Conservation (phyloP, 2,888 invertebrate species). For the Drosophila parthenogenetica region DNA sequence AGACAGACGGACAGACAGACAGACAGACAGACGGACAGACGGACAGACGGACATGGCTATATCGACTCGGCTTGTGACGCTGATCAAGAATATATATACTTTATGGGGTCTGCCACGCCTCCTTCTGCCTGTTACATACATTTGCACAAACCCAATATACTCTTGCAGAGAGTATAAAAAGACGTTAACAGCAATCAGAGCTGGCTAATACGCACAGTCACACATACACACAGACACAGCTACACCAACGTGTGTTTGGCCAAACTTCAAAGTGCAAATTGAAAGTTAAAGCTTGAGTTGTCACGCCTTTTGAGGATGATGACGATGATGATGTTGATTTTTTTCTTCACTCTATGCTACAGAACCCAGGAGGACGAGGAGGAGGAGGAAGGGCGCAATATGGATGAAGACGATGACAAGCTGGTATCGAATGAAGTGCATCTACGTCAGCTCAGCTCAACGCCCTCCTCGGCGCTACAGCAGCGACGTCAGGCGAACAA, state of each 20-base stretch:
- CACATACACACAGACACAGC: neutral
- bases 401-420: slow-evolving; percentile 82
- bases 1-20: too few relatives aligned
- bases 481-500: slow-evolving; percentile 62
- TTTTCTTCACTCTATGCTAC: slow-evolving; percentile 15
- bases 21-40: too few relatives aligned
- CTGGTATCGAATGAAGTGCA: slow-evolving; percentile 81
- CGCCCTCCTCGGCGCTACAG: slow-evolving; percentile 70
- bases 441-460: slow-evolving; percentile 78
- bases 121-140: too few relatives aligned
- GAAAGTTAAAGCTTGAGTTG: slow-evolving; percentile 42
- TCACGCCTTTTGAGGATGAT: slow-evolving; percentile 1
- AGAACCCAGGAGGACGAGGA: slow-evolving; percentile 71
- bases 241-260: slow-evolving; percentile 8
- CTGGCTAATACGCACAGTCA: slow-evolving; percentile 14
- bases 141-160: too few relatives aligned
- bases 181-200: slow-evolving; percentile 36
- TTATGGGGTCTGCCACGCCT: too few relatives aligned
- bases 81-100: too few relatives aligned
- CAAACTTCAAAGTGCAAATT: slow-evolving; percentile 65
- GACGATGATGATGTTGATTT: slow-evolving; percentile 3
- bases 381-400: slow-evolving; percentile 68
- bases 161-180: too few relatives aligned
- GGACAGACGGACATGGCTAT: too few relatives aligned
- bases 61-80: too few relatives aligned